These are phyloP conservation scores for Loris lydekkerianus DNA, from an alignment of 2,797 vertebrate genomes.

Conservation along the genomic window DNA sequence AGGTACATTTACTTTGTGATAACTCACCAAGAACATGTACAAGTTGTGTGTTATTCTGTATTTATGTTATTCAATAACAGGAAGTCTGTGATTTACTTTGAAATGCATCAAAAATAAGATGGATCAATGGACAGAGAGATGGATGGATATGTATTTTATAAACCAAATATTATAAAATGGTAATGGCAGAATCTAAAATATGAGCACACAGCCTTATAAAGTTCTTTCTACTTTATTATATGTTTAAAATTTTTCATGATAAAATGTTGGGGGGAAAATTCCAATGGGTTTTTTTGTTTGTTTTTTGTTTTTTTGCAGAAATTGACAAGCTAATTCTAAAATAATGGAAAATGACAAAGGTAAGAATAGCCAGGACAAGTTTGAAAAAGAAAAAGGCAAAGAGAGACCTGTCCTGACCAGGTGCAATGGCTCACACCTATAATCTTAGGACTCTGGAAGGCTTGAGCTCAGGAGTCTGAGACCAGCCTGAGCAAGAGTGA, in stretches of 20 bases:
- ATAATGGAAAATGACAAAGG: constrained; percentile 22
- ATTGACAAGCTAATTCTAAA: constrained; percentile 15
- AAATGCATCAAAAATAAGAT: constrained; percentile 8
- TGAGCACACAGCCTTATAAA: background rate
- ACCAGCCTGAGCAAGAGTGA: no score
- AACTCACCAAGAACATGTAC: background rate
- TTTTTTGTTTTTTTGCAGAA: background rate
- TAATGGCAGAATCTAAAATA: constrained; percentile 1
- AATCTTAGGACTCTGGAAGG: no score
- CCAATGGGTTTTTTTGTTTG: background rate
- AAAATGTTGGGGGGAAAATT: background rate
- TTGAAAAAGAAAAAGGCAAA: constrained; percentile 39
- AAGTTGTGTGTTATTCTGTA: background rate
- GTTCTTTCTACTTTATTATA: background rate
- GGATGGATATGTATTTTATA: background rate
- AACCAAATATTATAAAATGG: background rate
- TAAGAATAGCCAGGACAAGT: constrained; percentile 33
- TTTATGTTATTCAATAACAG: background rate
- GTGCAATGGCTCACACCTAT: no score
- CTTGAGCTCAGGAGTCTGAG: no score
- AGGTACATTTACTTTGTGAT: background rate
- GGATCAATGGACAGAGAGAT: background rate
- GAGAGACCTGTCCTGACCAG: background rate
- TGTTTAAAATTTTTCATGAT: constrained; percentile 2
- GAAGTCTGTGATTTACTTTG: background rate